Base-by-base conservation (phyloP, 2,888 invertebrate genomes). In the Tuberolachnus salignus region DNA sequence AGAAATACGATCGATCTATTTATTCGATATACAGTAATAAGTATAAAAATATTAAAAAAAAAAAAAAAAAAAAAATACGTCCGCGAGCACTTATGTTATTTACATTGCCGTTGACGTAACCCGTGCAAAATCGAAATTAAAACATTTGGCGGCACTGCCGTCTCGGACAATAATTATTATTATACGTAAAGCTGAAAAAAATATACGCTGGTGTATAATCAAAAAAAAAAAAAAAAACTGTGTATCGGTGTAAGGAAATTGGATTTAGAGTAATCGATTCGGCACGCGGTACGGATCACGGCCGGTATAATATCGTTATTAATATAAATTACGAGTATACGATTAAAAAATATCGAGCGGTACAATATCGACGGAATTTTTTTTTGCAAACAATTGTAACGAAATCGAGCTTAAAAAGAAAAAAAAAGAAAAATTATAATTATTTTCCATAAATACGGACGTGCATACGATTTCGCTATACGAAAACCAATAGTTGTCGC, bases 261-360 rank as follows among this genome's bases (percentile, higher is more conserved):
- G n/a, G 59, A 71, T 46, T 71, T 59, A 59, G 59, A 71, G 23
- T 59, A 71, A 71, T 71, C 71, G 59, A 71, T 71, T 71, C 44
- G 71, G 59, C 59, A 46, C 59, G 46, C 59, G 26, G 13, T 42
- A 13, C 34, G 34, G 61, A 42, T 63, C 21, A 11, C 4, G 57
- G 23, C 44, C 23, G 9, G 19, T 6, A 23, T 14, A 59, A 26
- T 16, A 59, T 59, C 23, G 6, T n/a, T n/a, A n/a, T n/a, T n/a
- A n/a, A n/a, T n/a, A n/a, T n/a, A n/a, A 34, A 34, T 34, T 34
- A 34, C 34, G 34, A 34, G 34, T 3, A 34, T n/a, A n/a, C n/a
- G n/a, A n/a, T n/a, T n/a, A n/a, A n/a, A n/a, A n/a, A n/a, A n/a
- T n/a, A n/a, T n/a, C n/a, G n/a, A n/a, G n/a, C n/a, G n/a, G n/a